Evolutionary conservation across 1,140 invertebrate species (phyloP).

Genomic region (Frieseomelitta varia): DNA sequence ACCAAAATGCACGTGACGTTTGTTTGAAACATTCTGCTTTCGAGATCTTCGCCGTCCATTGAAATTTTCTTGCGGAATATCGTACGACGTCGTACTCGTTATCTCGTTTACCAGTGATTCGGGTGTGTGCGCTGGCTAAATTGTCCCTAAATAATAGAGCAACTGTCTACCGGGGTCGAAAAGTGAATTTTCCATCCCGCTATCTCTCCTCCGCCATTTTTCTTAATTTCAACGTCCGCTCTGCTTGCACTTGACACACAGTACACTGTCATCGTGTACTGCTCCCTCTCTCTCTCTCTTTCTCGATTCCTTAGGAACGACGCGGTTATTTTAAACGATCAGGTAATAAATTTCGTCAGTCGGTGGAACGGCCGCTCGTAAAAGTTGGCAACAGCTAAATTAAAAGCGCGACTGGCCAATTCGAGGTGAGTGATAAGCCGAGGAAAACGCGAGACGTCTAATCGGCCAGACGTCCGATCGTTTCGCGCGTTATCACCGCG

Average conservation of each 20-base stretch:
- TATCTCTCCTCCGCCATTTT: background rate
- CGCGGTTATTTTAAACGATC: background rate
- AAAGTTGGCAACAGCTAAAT: conserved; percentile 58
- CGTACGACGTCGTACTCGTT: background rate
- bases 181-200: background rate
- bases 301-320: background rate
- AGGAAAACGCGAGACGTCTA: conserved; percentile 38
- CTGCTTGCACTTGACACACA: background rate
- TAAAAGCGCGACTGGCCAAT: conserved; percentile 51
- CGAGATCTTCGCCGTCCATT: background rate
- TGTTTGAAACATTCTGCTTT: too few relatives aligned
- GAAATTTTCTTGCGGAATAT: background rate
- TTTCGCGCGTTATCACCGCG: conserved; percentile 19
- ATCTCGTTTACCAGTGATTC: background rate
- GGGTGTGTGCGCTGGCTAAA: background rate
- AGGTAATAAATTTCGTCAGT: conserved; percentile 48
- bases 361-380: conserved; percentile 35
- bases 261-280: background rate
- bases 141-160: background rate
- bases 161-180: background rate
- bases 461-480: conserved; percentile 52
- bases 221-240: background rate
- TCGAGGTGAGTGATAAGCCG: conserved; percentile 59
- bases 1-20: too few relatives aligned
- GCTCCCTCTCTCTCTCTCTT: too few relatives aligned